These are phyloP conservation scores for Clarias macrocephalus DNA, from an alignment of 2,113 vertebrate species.

Conservation along the genomic window DNA sequence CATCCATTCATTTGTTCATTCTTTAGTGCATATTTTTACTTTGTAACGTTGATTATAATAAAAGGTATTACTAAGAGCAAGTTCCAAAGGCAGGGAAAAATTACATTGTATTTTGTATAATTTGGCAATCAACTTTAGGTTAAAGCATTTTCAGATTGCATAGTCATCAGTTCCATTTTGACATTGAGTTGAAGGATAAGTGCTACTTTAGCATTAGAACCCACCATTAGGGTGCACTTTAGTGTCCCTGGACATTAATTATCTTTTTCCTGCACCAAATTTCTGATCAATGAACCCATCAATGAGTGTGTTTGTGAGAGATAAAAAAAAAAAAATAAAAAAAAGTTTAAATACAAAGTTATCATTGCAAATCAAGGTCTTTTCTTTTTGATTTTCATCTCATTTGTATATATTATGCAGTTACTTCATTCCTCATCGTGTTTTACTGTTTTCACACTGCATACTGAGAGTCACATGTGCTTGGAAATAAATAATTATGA, in stretches of 20 bases:
- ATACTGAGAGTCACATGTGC: too few relatives aligned
- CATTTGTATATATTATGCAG: background rate
- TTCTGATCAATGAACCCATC: background rate
- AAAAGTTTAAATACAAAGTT: background rate
- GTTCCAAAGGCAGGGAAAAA: background rate
- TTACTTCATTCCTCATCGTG: too few relatives aligned
- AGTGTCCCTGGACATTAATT: background rate
- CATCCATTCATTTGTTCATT: background rate
- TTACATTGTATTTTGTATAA: too few relatives aligned
- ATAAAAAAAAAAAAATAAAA: background rate
- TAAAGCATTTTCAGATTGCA: too few relatives aligned
- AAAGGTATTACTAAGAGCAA: background rate
- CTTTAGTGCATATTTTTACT: background rate
- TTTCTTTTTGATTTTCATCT: too few relatives aligned
- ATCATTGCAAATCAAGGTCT: background rate
- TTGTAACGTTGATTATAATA: background rate
- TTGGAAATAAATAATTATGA: too few relatives aligned
- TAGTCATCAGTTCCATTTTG: too few relatives aligned
- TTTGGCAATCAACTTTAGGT: too few relatives aligned
- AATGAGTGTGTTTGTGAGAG: background rate
- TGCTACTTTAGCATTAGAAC: background rate
- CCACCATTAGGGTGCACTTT: background rate
- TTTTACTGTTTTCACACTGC: too few relatives aligned
- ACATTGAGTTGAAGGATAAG: background rate
- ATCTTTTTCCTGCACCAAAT: background rate